Base-by-base conservation (phyloP, 2,888 invertebrate species). In the Nineta flava region DNA sequence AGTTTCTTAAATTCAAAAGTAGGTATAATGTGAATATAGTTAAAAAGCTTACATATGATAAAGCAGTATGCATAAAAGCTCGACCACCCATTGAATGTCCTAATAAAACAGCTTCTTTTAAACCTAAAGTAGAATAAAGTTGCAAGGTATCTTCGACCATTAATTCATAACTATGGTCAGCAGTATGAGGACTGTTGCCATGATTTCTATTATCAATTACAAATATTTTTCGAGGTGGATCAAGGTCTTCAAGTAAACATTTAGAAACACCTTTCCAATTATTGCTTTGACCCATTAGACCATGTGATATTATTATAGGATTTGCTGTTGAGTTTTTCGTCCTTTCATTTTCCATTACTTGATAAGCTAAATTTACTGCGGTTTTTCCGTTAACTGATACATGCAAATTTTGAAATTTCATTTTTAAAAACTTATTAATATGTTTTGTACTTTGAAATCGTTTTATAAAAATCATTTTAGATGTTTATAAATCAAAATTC, bases 61-160 rank as follows among this genome's bases (percentile, higher is more conserved):
- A 70, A 40, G 93, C 85, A 50, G 87, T 71, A 49, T 79, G 76
- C 93, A 95, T 94, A 59, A 84, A 83, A 7, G 87, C 77, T 53
- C 91, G 79, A n/a, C 95, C 96, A 16, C 95, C 95, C 92, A 96
- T 92, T 57, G 93, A 93, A 65, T 96, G 95, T 0, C 95, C 95
- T 58, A 96, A 65, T 15, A 91, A 60, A 4, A 80, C 71, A 2
- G 80, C 77, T 62, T 79, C 80, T 0, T 73, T 62, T 43, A 88
- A 69, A 15, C 74, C 69, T 43, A 81, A 64, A 54, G 79, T 76
- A 56, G 77, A 71, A 52, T 87, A 66, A 40, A 90, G 70, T 41
- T 73, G 68, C 9, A 74, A 63, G 4, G 94, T 61, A 66, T 96
- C 96, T 49, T 70, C 72, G 0, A 83, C 79, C 74, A 94, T 77